Evolutionary conservation across 1,140 invertebrate species (phyloP), one percentile per base, ranked within the genome.

Genomic region (Eubasilissa regina): DNA sequence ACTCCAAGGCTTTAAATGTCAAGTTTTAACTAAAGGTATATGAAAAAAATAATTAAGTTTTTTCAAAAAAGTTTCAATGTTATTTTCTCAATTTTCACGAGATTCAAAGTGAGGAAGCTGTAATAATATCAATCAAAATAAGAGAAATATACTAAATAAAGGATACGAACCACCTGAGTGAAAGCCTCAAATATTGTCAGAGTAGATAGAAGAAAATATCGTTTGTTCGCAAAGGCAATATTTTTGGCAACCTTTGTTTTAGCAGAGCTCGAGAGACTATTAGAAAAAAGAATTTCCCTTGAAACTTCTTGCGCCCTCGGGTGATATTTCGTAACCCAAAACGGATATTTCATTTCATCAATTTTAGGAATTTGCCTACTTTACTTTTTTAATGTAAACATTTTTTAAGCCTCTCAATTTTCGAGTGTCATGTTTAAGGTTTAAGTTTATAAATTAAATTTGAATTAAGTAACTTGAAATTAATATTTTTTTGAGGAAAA

Each of bases 211-310:
- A 15, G 17, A 58, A 55, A 58, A 58, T 58, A 58, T 19, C 25
- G 17, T 17, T 11, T 15, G 17, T 15, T 58, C 21, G 17, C n/a
- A 21, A 58, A 58, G 17, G 6, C 17, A 58, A 58, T 19, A 15
- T 15, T 58, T 8, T 19, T 58, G 55, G 55, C 55, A 58, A 21
- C 55, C 12, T 58, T 58, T 58, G 55, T 58, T 58, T 58, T 35
- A 35, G 17, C 21, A 8, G n/a, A 19, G 21, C 17, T 19, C 21
- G 15, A 15, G 7, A 6, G 55, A 12, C 55, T 15, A 35, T 35
- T 19, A 15, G n/a, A 17, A 58, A 58, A 56, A 58, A 58, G n/a
- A 55, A 58, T 15, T 19, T 58, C 21, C 55, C 55, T 19, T 58
- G 19, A 17, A 56, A 3, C 25, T 35, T 35, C 25, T 15, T 17